phyloP scores from a whole-genome alignment of 64 coral and sea anemone genomes.

The Exaiptasia diaphana region DNA sequence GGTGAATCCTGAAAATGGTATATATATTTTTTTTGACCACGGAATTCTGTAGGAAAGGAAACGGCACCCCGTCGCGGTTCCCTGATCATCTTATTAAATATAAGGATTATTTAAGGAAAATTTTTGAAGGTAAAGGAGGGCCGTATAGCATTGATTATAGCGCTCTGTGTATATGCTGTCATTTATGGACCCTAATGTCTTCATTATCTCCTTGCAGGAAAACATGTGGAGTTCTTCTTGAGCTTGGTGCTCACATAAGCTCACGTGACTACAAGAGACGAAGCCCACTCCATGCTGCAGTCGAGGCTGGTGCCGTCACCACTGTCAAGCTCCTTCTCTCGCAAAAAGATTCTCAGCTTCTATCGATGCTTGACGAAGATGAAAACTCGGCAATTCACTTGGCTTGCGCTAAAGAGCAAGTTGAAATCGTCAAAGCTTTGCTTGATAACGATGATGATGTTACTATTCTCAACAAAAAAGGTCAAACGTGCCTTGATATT shows the following conservation, averaged over 20 bases:
- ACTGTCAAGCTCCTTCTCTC: constrained; percentile 2
- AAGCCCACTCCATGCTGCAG: constrained; percentile 35
- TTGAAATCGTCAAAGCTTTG: background rate
- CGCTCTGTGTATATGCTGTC: too few relatives aligned
- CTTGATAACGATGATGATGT: constrained; percentile 37
- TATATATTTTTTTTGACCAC: too few relatives aligned
- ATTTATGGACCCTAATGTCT: too few relatives aligned
- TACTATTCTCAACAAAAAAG: constrained; percentile 6
- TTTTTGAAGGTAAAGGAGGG: too few relatives aligned
- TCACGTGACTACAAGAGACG: background rate
- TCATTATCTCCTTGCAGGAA: background rate
- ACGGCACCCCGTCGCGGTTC: too few relatives aligned
- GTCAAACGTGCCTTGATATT: constrained; percentile 62
- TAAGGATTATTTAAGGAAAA: too few relatives aligned
- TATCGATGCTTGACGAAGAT: background rate
- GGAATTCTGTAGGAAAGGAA: too few relatives aligned
- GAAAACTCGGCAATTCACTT: constrained; percentile 42
- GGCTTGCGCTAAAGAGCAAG: background rate
- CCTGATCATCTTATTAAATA: too few relatives aligned
- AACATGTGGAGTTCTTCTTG: constrained; percentile 11
- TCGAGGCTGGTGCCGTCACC: constrained; percentile 4
- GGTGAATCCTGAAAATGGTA: too few relatives aligned
- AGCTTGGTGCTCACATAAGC: background rate
- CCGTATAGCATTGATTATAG: too few relatives aligned
- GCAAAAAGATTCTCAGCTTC: background rate